Base-by-base conservation (phyloP, 2,888 invertebrate species). In the Polyommatus iphigenia region DNA sequence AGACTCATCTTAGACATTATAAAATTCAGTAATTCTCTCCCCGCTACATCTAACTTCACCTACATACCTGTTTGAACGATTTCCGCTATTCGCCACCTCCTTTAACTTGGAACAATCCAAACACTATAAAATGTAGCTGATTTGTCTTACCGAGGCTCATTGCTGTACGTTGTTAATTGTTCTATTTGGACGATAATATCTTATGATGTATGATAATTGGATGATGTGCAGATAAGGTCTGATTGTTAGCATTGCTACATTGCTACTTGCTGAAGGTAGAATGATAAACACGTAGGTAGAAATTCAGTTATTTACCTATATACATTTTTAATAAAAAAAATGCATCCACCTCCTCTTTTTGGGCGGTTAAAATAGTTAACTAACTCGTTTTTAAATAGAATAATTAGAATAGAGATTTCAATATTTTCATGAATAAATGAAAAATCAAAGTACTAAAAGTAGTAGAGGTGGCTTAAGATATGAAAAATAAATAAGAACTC, bases 161-260 rank as follows among this genome's bases (percentile, higher is more conserved):
- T 29, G 67, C 29, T 67, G 67, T 67, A 32, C 7, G 67, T 67
- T 24, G 62, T 62, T 67, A 67, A 67, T 67, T 67, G 67, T 67
- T 67, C 67, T 32, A 67, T 67, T 32, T 67, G 67, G 29, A 32
- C 67, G 67, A 67, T 67, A 67, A 29, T 29, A 67, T 67, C 67
- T 32, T 67, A 67, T 67, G 67, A 67, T 32, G 67, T 67, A 67
- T 20, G 67, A 29, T 67, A 67, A 67, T 67, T 67, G 32, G 67
- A 67, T 15, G 29, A 67, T 67, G 15, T 18, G 6, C 29, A 15
- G 67, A 67, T 67, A 32, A 67, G 67, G 29, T 67, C 29, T 67
- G 67, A 67, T 67, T 29, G 62, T 67, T 67, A 6, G 67, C 29
- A 62, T 62, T 24, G 24, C 62, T 67, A 67, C 67, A 6, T 67